Evolutionary conservation across 1,140 invertebrate species (phyloP).

Genomic region (Batillaria attramentaria): DNA sequence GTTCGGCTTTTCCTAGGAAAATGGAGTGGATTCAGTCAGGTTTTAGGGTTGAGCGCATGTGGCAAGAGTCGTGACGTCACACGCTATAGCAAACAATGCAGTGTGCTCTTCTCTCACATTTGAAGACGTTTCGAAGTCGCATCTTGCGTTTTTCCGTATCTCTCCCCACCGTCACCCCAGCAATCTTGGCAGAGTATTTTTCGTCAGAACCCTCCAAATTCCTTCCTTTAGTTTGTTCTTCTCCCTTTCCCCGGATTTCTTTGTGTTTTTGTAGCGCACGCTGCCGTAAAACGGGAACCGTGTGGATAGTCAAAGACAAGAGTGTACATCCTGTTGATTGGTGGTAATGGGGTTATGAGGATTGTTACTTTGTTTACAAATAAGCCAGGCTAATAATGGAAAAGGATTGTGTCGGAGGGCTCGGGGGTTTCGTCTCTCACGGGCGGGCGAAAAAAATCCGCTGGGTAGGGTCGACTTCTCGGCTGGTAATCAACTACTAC

Average conservation of each 20-base stretch:
- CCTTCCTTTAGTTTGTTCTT: no score
- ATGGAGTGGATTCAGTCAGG: constrained; percentile 40
- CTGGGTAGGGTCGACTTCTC: background rate
- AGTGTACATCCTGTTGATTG: constrained; percentile 30
- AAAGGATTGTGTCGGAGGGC: no score
- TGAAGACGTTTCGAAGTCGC: constrained; percentile 34
- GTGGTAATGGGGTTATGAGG: constrained; percentile 16
- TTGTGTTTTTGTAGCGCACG: background rate
- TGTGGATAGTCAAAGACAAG: constrained; percentile 27
- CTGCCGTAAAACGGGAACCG: background rate
- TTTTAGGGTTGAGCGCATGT: constrained; percentile 55
- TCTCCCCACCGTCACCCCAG: background rate
- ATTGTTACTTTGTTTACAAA: constrained; percentile 12
- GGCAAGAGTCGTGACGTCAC: constrained; percentile 52
- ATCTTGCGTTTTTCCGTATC: constrained; percentile 20
- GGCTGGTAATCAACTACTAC: constrained; percentile 29
- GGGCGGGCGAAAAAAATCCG: background rate
- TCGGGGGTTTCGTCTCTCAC: background rate
- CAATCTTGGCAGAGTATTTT: background rate
- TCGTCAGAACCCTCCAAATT: no score
- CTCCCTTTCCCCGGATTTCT: background rate
- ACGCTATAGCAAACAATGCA: constrained; percentile 51
- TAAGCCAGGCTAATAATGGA: background rate
- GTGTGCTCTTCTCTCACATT: constrained; percentile 32
- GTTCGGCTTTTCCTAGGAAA: constrained; percentile 49